These are phyloP conservation scores for Drosophila setifemur DNA, from an alignment of 1,140 invertebrate genomes.

Conservation along the genomic window DNA sequence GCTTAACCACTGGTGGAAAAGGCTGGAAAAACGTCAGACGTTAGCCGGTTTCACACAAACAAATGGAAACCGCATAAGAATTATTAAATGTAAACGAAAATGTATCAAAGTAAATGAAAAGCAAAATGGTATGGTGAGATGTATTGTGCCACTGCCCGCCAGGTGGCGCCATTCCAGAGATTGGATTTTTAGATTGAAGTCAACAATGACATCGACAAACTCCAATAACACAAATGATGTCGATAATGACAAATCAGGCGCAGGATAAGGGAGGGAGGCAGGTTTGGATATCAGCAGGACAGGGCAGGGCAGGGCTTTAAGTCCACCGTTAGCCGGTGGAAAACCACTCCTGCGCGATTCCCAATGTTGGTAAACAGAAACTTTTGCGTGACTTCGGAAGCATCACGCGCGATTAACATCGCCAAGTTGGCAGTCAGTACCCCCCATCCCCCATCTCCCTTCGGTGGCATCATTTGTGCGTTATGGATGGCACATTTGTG, in stretches of 20 bases:
- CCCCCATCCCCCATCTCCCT: neutral
- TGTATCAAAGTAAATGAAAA: neutral
- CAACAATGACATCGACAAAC: conserved; percentile 2
- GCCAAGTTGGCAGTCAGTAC: conserved; percentile 20
- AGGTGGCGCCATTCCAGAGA: conserved; percentile 3
- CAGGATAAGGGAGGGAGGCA: neutral
- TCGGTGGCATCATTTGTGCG: conserved; percentile 36
- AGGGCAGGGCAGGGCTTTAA: neutral
- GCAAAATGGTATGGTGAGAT: neutral
- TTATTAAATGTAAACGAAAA: conserved; percentile 18
- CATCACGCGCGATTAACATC: conserved; percentile 62
- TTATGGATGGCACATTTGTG: conserved; percentile 70
- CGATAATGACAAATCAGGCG: conserved; percentile 48
- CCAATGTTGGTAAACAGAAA: conserved; percentile 3
- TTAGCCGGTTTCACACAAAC: conserved; percentile 1
- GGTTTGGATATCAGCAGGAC: neutral
- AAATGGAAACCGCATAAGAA: neutral
- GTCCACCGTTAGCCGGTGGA: neutral
- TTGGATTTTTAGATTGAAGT: conserved; percentile 6
- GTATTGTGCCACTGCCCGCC: too few relatives aligned
- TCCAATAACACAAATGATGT: conserved; percentile 35
- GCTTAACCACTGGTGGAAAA: conserved; percentile 41
- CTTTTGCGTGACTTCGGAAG: conserved; percentile 23
- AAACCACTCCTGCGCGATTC: neutral
- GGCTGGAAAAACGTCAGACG: neutral